Conservation (phyloP, 2,888 invertebrate genomes). For the Mesodorylaimus sp. region DNA sequence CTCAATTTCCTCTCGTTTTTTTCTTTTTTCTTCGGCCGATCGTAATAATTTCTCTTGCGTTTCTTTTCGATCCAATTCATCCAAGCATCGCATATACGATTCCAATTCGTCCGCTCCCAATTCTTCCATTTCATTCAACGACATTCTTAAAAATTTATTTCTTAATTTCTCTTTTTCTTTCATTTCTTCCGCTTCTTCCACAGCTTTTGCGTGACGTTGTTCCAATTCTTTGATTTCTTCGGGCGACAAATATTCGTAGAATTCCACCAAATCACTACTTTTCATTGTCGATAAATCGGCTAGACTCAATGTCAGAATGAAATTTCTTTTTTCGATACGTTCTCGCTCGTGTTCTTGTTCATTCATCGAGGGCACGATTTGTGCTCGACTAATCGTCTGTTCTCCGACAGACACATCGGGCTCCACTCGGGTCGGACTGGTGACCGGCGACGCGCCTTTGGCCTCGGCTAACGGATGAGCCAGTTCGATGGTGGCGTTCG, state of each 20-base stretch:
- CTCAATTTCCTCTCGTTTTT: too few relatives aligned
- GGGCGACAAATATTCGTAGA: slow-evolving; percentile 7
- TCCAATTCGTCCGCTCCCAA: too few relatives aligned
- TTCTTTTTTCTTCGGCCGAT: too few relatives aligned
- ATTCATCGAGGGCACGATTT: background rate
- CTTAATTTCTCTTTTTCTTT: too few relatives aligned
- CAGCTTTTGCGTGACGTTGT: too few relatives aligned
- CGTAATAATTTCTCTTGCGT: too few relatives aligned
- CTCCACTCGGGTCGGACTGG: background rate
- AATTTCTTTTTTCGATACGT: slow-evolving; percentile 1
- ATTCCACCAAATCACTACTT: background rate
- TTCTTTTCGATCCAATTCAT: too few relatives aligned
- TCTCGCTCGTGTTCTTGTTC: background rate
- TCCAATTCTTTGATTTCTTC: slow-evolving; percentile 5
- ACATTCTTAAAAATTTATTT: too few relatives aligned
- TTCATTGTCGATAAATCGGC: slow-evolving; percentile 1
- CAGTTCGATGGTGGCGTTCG: background rate
- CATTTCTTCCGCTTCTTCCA: too few relatives aligned
- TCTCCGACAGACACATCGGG: background rate
- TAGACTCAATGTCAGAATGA: slow-evolving; percentile 2
- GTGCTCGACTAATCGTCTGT: background rate
- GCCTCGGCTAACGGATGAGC: background rate
- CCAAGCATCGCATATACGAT: too few relatives aligned
- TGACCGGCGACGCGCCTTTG: background rate
- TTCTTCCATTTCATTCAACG: too few relatives aligned